These are phyloP conservation scores for Lasiurus cinereus DNA, from an alignment of 2,113 vertebrate genomes.

Conservation along the genomic window DNA sequence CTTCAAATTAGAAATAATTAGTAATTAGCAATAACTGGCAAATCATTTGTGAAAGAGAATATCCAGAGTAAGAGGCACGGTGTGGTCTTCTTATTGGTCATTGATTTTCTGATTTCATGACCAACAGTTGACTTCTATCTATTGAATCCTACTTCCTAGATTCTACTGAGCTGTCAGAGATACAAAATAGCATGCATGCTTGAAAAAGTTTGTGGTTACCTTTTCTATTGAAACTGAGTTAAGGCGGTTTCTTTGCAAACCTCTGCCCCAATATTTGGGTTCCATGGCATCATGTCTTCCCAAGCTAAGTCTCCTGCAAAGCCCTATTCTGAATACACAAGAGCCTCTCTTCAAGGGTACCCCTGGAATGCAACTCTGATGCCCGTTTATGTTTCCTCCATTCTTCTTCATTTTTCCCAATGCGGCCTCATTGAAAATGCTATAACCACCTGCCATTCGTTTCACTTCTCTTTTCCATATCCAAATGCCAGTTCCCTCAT, in stretches of 20 bases:
- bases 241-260: neutral
- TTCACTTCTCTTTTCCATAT: constrained; percentile 13
- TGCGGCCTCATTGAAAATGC: neutral
- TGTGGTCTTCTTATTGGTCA: neutral
- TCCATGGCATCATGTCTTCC: neutral
- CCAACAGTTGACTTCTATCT: neutral
- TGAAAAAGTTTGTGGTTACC: neutral
- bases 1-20: neutral
- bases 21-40: neutral
- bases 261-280: neutral
- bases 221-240: neutral
- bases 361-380: neutral
- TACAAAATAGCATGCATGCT: neutral
- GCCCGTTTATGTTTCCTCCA: neutral
- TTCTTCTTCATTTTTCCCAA: neutral
- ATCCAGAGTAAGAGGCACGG: neutral
- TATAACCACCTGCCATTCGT: neutral
- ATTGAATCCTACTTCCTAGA: neutral
- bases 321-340: neutral
- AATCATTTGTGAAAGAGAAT: neutral
- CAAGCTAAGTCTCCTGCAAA: neutral
- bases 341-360: neutral
- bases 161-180: neutral
- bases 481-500: neutral
- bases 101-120: neutral